A percentile compares a stretch with the other conserved stretches of the same genome.
Evolutionary conservation across 2,113 vertebrate species (phyloP).

Genomic region (Mustela lutreola): DNA sequence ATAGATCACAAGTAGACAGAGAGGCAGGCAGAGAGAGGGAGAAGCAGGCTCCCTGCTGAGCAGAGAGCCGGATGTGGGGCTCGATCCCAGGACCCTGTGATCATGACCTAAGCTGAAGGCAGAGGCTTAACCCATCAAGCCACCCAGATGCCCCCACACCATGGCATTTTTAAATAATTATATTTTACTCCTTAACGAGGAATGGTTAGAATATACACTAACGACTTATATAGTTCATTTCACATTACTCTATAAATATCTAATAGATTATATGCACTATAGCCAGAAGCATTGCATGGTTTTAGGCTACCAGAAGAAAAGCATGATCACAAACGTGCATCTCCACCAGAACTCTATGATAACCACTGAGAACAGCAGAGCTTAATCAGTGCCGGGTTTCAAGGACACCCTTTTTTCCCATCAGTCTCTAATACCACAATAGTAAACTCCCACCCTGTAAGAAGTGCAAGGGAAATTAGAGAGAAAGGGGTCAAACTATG

Average conservation of each 20-base stretch:
- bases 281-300: background rate
- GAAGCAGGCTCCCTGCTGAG: too few relatives aligned
- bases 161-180: background rate
- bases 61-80: rapidly evolving
- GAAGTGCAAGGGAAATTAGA: background rate
- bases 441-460: background rate
- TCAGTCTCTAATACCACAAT: background rate
- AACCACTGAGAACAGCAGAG: background rate
- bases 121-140: too few relatives aligned
- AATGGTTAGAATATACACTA: background rate
- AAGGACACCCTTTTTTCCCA: background rate
- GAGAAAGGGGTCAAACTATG: background rate
- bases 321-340: background rate
- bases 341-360: background rate
- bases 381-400: background rate
- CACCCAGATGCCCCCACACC: background rate
- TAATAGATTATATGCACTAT: background rate
- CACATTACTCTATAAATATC: background rate
- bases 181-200: background rate
- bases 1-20: too few relatives aligned
- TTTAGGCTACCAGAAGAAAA: background rate
- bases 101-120: too few relatives aligned
- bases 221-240: background rate
- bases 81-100: too few relatives aligned
- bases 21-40: too few relatives aligned